Evolutionary conservation across 2,888 invertebrate genomes (phyloP).

Genomic region (Torymus aiolomorphi): DNA sequence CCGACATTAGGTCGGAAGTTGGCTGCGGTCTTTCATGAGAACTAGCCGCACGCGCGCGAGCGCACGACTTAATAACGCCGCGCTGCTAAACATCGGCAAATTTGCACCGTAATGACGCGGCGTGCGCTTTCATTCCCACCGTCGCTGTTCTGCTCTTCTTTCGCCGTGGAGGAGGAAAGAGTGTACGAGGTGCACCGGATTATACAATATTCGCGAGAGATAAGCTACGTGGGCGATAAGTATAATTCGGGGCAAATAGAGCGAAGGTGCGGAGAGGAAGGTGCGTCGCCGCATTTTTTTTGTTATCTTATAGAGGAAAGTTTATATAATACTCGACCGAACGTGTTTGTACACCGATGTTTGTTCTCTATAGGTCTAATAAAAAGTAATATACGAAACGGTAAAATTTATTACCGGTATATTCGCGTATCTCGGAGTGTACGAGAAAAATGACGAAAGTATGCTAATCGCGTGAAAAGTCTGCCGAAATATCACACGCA

Average conservation of each 20-base stretch:
- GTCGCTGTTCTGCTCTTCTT: neutral
- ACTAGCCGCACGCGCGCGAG: constrained; percentile 55
- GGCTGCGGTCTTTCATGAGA: constrained; percentile 66
- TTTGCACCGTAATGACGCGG: constrained; percentile 41
- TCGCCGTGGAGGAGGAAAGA: neutral
- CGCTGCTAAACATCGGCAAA: constrained; percentile 54
- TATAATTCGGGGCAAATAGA: constrained; percentile 30
- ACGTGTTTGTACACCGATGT: too few species aligned
- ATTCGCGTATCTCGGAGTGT: too few species aligned
- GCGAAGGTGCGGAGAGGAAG: neutral
- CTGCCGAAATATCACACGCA: too few species aligned
- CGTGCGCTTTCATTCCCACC: constrained; percentile 25
- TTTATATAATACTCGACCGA: too few species aligned
- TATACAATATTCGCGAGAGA: constrained; percentile 18
- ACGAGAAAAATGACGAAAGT: too few species aligned
- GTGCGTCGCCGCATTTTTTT: too few species aligned
- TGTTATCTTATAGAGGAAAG: too few species aligned
- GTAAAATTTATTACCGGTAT: too few species aligned
- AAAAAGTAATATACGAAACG: too few species aligned
- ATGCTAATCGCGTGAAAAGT: too few species aligned
- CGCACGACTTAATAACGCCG: constrained; percentile 71
- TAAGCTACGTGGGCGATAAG: neutral
- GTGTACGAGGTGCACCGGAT: neutral
- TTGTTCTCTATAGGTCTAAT: too few species aligned
- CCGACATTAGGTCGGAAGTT: constrained; percentile 70